Percentiles rank a stretch among this genome's conserved stretches.
Evolutionary conservation across 2,113 vertebrate species (phyloP).

Genomic region (Rynchops niger): DNA sequence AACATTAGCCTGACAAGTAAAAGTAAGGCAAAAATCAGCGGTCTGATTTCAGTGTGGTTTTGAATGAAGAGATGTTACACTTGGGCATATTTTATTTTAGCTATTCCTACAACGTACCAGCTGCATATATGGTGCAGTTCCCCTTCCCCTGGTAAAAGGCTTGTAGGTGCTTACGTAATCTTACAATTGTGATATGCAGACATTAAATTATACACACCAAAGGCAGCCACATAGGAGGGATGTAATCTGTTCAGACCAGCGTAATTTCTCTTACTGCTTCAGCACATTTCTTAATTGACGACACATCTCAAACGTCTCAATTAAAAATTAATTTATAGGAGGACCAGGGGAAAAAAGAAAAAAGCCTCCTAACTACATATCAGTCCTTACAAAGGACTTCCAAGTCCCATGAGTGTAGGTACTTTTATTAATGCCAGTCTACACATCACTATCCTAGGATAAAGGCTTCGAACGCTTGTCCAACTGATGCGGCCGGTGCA

Average conservation of each 20-base stretch:
- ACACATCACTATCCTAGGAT: neutral
- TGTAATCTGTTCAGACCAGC: neutral
- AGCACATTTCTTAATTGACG: neutral
- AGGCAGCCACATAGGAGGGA: neutral
- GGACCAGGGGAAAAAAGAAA: neutral
- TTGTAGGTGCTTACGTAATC: neutral
- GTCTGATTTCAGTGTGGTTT: neutral
- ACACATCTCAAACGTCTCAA: neutral
- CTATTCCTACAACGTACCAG: neutral
- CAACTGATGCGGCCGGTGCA: neutral
- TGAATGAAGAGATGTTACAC: neutral
- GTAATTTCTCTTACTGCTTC: neutral
- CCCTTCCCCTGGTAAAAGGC: neutral
- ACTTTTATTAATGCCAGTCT: constrained; percentile 31
- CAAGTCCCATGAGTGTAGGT: neutral
- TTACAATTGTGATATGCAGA: neutral
- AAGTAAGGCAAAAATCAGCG: neutral
- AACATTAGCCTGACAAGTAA: neutral
- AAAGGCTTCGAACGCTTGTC: neutral
- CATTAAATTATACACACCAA: neutral
- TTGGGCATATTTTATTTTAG: neutral
- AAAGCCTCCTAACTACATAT: neutral
- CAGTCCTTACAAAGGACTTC: neutral
- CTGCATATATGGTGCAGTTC: neutral
- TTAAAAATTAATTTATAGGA: constrained; percentile 10